These are phyloP conservation scores for Datnioides undecimradiatus DNA, from an alignment of 2,113 vertebrate species.

Conservation along the genomic window DNA sequence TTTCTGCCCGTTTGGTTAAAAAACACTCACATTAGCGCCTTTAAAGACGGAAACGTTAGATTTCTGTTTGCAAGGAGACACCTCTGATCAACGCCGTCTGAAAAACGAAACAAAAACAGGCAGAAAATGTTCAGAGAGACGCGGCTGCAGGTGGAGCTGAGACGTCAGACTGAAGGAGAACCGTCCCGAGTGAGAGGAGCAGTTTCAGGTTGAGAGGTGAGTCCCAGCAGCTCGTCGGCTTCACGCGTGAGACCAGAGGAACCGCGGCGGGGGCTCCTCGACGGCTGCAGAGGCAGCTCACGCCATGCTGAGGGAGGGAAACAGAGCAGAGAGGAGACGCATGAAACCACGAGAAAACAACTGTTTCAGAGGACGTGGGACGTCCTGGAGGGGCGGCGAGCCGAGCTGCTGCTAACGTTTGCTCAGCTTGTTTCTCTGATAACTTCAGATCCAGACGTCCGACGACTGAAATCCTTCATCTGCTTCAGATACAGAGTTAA, in stretches of 20 bases:
- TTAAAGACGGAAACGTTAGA: neutral
- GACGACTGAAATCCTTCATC: too few relatives aligned
- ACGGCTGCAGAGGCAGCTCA: neutral
- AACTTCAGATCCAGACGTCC: too few relatives aligned
- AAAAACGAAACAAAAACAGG: too few relatives aligned
- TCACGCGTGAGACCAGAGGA: neutral
- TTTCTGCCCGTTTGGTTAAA: neutral
- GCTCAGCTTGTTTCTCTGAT: too few relatives aligned
- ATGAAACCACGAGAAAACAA: neutral
- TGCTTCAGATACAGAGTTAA: too few relatives aligned
- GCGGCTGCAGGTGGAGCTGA: neutral
- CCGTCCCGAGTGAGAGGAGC: neutral
- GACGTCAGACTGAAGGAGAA: neutral
- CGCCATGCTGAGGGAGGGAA: conserved; percentile 65
- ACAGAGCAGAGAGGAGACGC: neutral
- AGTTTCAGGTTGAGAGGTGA: neutral
- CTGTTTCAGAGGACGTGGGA: too few relatives aligned
- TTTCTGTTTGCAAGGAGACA: too few relatives aligned
- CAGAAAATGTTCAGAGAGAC: neutral
- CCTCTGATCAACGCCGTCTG: too few relatives aligned
- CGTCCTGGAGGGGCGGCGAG: too few relatives aligned
- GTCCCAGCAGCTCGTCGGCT: conserved; percentile 17
- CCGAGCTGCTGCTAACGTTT: too few relatives aligned
- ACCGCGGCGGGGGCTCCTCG: neutral
- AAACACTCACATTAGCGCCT: neutral